Evolutionary conservation across 2,113 vertebrate genomes (phyloP).

Genomic region (Pteruthius melanotis): DNA sequence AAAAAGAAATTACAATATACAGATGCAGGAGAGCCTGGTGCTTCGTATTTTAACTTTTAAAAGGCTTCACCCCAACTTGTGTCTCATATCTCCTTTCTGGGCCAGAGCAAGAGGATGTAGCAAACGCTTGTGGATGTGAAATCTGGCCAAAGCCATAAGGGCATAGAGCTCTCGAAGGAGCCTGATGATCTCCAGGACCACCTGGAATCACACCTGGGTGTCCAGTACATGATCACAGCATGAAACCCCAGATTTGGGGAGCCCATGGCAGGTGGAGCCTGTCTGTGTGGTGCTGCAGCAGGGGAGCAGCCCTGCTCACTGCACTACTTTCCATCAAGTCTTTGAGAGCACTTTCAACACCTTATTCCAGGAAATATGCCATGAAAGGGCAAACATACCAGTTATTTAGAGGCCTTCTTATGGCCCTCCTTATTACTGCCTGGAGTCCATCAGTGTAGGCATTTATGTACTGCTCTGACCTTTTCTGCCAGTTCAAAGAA

Average conservation of each 20-base stretch:
- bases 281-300: background rate
- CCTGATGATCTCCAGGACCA: background rate
- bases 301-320: background rate
- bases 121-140: background rate
- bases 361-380: conserved; percentile 1
- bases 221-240: background rate
- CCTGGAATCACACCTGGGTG: background rate
- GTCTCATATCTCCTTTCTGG: background rate
- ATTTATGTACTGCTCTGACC: conserved; percentile 36
- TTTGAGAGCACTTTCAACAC: background rate
- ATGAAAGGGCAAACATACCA: background rate
- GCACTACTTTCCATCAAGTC: background rate
- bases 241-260: background rate
- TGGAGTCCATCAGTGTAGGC: background rate
- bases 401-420: conserved; percentile 18
- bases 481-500: conserved; percentile 24
- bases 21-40: background rate
- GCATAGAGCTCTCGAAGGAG: background rate
- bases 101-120: background rate
- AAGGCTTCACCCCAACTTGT: background rate
- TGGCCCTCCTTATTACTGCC: conserved; percentile 6
- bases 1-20: rapidly evolving
- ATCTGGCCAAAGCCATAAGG: background rate
- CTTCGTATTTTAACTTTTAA: background rate
- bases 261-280: background rate